Percentiles rank a stretch among this genome's conserved stretches.
Conservation (phyloP, 2,888 invertebrate species). For the Leptothorax acervorum region DNA sequence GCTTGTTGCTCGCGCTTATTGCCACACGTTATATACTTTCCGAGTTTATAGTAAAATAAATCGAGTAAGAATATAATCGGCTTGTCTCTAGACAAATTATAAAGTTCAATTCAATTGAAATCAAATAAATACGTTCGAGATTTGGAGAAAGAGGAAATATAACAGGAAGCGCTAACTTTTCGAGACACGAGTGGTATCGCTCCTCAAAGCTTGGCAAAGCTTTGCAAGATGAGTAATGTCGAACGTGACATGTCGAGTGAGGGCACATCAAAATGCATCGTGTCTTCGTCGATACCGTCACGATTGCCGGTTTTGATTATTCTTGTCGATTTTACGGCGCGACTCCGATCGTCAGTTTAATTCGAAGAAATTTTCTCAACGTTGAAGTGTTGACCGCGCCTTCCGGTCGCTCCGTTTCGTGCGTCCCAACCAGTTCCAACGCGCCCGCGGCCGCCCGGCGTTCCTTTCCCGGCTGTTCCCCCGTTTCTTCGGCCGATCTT, state of each 20-base stretch:
- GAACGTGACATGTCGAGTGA: neutral
- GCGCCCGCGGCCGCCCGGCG: constrained; percentile 67
- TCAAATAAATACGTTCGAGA: neutral
- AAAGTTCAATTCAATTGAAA: neutral
- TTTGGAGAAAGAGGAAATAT: neutral
- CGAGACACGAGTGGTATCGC: neutral
- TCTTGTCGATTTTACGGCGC: neutral
- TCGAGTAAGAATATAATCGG: neutral
- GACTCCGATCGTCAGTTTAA: neutral
- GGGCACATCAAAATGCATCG: neutral
- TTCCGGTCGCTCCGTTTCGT: constrained; percentile 76
- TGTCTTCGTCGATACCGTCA: neutral
- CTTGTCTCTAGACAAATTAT: neutral
- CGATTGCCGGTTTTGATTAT: neutral
- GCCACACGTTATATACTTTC: neutral
- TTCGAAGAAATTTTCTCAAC: neutral
- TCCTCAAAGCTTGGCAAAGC: neutral
- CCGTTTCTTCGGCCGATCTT: constrained; percentile 77
- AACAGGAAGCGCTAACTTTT: neutral
- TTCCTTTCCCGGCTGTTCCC: constrained; percentile 72
- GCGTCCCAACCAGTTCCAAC: constrained; percentile 71
- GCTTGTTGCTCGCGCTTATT: neutral
- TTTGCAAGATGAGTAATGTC: neutral
- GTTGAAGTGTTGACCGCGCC: constrained; percentile 80
- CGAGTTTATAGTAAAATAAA: neutral